Evolutionary conservation across 1,140 invertebrate genomes (phyloP), one percentile per base, ranked within the genome.

Genomic region (Heterodera carotae): DNA sequence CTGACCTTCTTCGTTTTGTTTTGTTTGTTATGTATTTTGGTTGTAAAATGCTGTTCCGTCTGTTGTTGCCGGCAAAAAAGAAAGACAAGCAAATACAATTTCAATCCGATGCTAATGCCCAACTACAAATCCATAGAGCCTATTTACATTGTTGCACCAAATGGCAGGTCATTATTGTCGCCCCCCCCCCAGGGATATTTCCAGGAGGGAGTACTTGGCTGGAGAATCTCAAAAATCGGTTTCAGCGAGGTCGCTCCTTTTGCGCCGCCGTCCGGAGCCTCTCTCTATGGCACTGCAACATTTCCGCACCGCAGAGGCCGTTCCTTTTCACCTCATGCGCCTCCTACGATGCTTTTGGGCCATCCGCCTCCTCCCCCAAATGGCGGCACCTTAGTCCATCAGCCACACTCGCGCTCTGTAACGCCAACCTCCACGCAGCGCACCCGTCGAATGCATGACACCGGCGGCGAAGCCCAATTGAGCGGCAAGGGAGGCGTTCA

Each of bases 141-240:
- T 7, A 79, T 79, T 71, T 79, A 79, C 34, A 80, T 79, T 69
- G 77, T 79, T 15, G 80, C 77, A 8, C 77, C 77, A 10, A 73
- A 39, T 34, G 59, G n/a, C 27, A 78, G 75, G 43, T 75, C 6
- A 10, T 62, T 25, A 22, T 67, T 22, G n/a, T 5, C 64, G 15
- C 18, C 31, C 36, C 12, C 31, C 36, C 64, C 15, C 64, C 31
- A 69, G n/a, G n/a, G n/a, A n/a, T n/a, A n/a, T n/a, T n/a, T n/a
- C n/a, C n/a, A n/a, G n/a, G n/a, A n/a, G n/a, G n/a, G n/a, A n/a
- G n/a, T n/a, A n/a, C n/a, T n/a, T n/a, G n/a, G n/a, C n/a, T n/a
- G n/a, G n/a, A n/a, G n/a, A n/a, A n/a, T n/a, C n/a, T n/a, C n/a
- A 69, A 69, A 8, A 33, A n/a, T 53, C 48, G 48, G 22, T 71